Evolutionary conservation across 2,113 vertebrate genomes (phyloP).

Genomic region (Cyphomyrus plagiostoma): DNA sequence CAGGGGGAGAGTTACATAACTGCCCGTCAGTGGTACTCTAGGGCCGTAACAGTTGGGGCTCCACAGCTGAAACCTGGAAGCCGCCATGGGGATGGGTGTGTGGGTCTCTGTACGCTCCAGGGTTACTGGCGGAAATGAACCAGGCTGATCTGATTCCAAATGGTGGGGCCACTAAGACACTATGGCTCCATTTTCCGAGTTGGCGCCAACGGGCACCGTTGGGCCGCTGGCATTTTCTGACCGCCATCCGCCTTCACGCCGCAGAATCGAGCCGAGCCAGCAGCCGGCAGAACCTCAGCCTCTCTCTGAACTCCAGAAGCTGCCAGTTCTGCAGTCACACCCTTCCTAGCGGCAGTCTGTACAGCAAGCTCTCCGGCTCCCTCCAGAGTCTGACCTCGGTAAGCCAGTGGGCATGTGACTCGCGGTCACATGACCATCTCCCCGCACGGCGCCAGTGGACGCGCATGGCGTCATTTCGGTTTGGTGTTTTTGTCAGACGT

Average conservation of each 20-base stretch:
- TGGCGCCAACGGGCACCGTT: neutral
- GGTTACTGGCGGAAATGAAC: neutral
- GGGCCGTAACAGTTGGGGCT: neutral
- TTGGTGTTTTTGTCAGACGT: neutral
- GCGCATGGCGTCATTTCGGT: neutral
- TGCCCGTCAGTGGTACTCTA: neutral
- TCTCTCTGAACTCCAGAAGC: slow-evolving; percentile 76
- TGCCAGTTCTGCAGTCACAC: slow-evolving; percentile 55
- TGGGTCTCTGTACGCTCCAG: neutral
- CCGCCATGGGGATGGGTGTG: neutral
- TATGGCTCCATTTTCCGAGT: neutral
- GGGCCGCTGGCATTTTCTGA: neutral
- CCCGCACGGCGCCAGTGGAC: too few species aligned
- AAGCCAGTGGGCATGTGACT: slow-evolving; percentile 33
- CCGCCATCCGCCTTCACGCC: neutral
- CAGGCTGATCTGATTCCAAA: neutral
- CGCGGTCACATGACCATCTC: neutral
- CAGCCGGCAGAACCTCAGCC: slow-evolving; percentile 72
- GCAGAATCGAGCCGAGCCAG: slow-evolving; percentile 74
- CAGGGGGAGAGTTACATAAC: too few species aligned
- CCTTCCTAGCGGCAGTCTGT: slow-evolving; percentile 63
- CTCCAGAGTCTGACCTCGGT: slow-evolving; percentile 84
- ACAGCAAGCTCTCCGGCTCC: slow-evolving; percentile 79
- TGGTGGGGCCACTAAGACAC: neutral
- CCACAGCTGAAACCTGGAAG: neutral